A percentile compares a stretch with the other conserved stretches of the same genome.
These are phyloP conservation scores for Hypolimnas misippus DNA, from an alignment of 2,888 invertebrate genomes.

Conservation along the genomic window DNA sequence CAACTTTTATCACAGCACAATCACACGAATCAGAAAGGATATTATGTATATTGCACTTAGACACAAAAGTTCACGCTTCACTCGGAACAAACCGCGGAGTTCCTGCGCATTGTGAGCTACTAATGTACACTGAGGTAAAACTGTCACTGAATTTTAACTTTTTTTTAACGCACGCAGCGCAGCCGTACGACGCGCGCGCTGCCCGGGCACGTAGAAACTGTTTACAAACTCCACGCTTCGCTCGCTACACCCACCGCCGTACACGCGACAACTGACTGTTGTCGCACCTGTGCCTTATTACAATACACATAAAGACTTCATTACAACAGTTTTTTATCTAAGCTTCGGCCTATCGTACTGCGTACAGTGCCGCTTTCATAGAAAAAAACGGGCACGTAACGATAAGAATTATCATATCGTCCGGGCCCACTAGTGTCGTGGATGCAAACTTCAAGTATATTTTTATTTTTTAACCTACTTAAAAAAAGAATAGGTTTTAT, in stretches of 20 bases:
- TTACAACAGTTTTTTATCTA: constrained; percentile 5
- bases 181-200: constrained; percentile 58
- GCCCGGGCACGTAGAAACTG: constrained; percentile 63
- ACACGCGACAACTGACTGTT: constrained; percentile 30
- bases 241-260: constrained; percentile 59
- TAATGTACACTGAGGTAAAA: constrained; percentile 39
- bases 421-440: constrained; percentile 54
- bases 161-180: constrained; percentile 26
- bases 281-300: constrained; percentile 23
- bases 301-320: constrained; percentile 22
- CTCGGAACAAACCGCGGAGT: constrained; percentile 62
- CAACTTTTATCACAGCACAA: constrained; percentile 38
- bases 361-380: constrained; percentile 49
- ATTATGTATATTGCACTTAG: constrained; percentile 38
- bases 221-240: constrained; percentile 54
- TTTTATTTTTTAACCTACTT: constrained; percentile 1
- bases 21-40: constrained; percentile 45
- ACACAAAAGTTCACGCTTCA: constrained; percentile 42
- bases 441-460: constrained; percentile 27
- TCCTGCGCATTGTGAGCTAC: constrained; percentile 69
- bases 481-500: too few relatives aligned
- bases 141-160: constrained; percentile 36
- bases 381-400: constrained; percentile 62
- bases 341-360: constrained; percentile 30
- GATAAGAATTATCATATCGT: constrained; percentile 70